Base-by-base conservation (phyloP, 2,113 vertebrate species). In the Gopherus evgoodei region DNA sequence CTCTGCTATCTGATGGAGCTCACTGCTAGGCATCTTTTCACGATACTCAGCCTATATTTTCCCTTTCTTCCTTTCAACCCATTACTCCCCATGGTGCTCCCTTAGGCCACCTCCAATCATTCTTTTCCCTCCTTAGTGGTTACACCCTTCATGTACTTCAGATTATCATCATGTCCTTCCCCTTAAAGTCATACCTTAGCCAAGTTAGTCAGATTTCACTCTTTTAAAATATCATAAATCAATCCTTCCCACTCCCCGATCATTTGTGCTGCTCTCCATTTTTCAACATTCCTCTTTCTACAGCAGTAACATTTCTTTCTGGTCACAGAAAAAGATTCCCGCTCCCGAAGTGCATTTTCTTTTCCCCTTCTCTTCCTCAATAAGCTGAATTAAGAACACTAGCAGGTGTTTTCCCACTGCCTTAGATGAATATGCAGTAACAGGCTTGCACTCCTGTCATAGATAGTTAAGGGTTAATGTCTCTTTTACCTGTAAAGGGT, bases 371-470 rank as follows among this genome's bases (percentile, higher is more conserved):
- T 89, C 24, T 1, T 42, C 52, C 7, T 3, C 5, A 27, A 14
- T 4, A 50, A 54, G 19, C 44, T 3, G 76, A 65, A 29, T 19
- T 16, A 8, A n/a, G 47, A 57, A 7, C 49, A 53, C 0, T 52
- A 86, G 76, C 56, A 42, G 49, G 1, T 49, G 78, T 57, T 47
- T n/a, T 7, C 62, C 53, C 5, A n/a, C 35, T 27, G 83, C 62
- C 13, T 24, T 2, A 47, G 75, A 54, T 59, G 8, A 21, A 35
- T 1, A 14, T 4, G 35, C 1, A 38, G 0, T 1, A 10, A 17
- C 54, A 50, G 44, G 24, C 31, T 27, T 78, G 35, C 25, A 17
- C 29, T 44, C 44, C 44, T 44, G 44, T 44, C 44, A 44, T 44
- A 44, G 44, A 44, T 44, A 44, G 44, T 44, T 44, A 44, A 44